A percentile compares a stretch with the other conserved stretches of the same genome.
These are phyloP conservation scores for Aplochiton taeniatus DNA, from an alignment of 2,797 vertebrate genomes.

Conservation along the genomic window DNA sequence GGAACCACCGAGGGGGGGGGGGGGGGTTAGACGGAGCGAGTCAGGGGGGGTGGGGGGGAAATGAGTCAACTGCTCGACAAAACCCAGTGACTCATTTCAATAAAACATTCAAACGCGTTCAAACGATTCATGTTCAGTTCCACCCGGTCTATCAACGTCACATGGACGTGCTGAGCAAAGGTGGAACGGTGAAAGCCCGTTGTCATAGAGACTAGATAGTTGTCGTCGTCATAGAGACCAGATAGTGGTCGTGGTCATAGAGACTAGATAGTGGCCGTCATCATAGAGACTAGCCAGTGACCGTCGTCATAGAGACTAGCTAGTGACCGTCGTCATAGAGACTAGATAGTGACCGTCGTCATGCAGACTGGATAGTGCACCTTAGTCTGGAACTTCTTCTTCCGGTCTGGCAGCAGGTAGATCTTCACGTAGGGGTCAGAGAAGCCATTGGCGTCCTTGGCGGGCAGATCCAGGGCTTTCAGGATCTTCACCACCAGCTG, in stretches of 20 bases:
- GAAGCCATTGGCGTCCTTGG: constrained; percentile 91
- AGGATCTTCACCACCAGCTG: constrained; percentile 91
- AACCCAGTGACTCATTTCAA: no score
- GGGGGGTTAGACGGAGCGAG: not conserved
- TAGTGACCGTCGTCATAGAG: not conserved
- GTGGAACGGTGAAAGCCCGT: no score
- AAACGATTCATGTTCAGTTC: no score
- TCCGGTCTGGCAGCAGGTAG: constrained; percentile 91
- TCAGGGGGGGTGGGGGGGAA: no score
- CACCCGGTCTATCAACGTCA: no score
- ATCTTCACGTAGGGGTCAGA: constrained; percentile 94
- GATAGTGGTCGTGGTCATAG: no score
- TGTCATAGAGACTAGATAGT: not conserved
- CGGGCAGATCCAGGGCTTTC: constrained; percentile 89
- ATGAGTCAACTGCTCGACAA: no score
- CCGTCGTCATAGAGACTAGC: no score
- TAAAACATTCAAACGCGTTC: no score
- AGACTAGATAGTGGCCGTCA: not conserved
- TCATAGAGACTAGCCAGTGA: no score
- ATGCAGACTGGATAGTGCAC: constrained; percentile 65
- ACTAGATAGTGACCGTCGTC: not conserved
- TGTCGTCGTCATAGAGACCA: no score
- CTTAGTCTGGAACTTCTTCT: constrained; percentile 96
- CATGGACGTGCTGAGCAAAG: not conserved
- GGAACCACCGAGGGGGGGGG: not conserved